These are phyloP conservation scores for Acholoe squamosa DNA, from an alignment of 2,888 invertebrate species.

Conservation along the genomic window DNA sequence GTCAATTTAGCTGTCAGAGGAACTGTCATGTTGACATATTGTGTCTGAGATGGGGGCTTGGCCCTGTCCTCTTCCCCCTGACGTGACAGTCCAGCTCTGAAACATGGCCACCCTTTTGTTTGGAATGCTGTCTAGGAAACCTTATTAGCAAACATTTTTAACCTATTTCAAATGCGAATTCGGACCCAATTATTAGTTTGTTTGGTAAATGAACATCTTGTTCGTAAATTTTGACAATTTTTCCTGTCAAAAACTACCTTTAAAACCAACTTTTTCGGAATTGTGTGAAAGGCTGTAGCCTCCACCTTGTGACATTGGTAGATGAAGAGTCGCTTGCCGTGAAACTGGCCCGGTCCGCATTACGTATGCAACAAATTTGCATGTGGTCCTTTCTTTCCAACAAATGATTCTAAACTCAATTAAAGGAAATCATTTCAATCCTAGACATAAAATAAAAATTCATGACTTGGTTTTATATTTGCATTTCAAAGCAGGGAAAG, in stretches of 20 bases:
- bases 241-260: background rate
- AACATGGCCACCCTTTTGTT: constrained; percentile 66
- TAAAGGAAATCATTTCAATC: too few species aligned
- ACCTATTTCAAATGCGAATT: background rate
- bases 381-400: constrained; percentile 40
- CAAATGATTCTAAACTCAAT: background rate
- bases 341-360: background rate
- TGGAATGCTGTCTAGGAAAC: constrained; percentile 51
- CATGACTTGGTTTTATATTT: background rate
- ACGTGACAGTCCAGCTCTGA: constrained; percentile 42
- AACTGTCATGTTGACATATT: background rate
- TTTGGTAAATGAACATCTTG: background rate
- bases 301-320: constrained; percentile 56
- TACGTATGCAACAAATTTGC: constrained; percentile 59
- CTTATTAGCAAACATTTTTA: background rate
- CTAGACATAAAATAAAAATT: background rate
- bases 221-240: background rate
- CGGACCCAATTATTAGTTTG: background rate
- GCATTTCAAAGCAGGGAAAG: too few species aligned
- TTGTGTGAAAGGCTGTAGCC: constrained; percentile 15
- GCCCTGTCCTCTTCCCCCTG: background rate
- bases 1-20: background rate
- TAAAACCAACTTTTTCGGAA: constrained; percentile 46
- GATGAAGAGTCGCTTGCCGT: background rate
- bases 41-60: background rate